Evolutionary conservation across 2,113 vertebrate species (phyloP).

Genomic region (Oryzias melastigma): DNA sequence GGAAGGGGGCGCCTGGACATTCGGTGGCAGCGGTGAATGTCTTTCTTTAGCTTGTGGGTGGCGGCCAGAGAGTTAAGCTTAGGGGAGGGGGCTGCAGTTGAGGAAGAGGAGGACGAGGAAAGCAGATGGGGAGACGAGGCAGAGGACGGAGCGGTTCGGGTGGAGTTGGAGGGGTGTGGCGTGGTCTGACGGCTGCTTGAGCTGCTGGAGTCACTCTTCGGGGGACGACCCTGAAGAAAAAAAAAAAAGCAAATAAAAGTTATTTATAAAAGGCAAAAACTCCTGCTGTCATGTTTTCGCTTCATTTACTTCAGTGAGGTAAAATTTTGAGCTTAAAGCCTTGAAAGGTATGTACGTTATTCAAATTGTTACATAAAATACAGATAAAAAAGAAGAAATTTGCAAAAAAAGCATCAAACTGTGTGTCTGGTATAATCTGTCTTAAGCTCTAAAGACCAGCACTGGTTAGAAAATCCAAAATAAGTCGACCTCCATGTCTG

Average conservation of each 20-base stretch:
- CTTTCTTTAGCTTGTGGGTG: slow-evolving; percentile 95
- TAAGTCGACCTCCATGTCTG: not conserved
- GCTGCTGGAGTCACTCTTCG: slow-evolving; percentile 80
- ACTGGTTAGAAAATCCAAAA: no score
- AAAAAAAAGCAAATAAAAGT: slow-evolving; percentile 1
- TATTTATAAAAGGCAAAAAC: not conserved
- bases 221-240: slow-evolving; percentile 82
- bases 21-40: slow-evolving; percentile 95
- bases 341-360: no score
- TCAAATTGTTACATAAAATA: no score
- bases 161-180: slow-evolving; percentile 57
- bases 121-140: slow-evolving; percentile 41
- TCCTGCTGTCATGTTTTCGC: no score
- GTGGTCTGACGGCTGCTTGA: slow-evolving; percentile 81
- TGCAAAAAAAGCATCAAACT: no score
- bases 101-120: slow-evolving; percentile 57
- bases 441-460: no score
- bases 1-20: slow-evolving; percentile 94
- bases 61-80: slow-evolving; percentile 92
- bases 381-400: no score
- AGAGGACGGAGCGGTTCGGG: slow-evolving; percentile 45
- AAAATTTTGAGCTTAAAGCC: no score
- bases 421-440: no score
- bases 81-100: slow-evolving; percentile 75
- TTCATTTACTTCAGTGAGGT: no score